Evolutionary conservation across 2,113 vertebrate species (phyloP), one percentile per base, ranked within the genome.

Genomic region (Camelus bactrianus): DNA sequence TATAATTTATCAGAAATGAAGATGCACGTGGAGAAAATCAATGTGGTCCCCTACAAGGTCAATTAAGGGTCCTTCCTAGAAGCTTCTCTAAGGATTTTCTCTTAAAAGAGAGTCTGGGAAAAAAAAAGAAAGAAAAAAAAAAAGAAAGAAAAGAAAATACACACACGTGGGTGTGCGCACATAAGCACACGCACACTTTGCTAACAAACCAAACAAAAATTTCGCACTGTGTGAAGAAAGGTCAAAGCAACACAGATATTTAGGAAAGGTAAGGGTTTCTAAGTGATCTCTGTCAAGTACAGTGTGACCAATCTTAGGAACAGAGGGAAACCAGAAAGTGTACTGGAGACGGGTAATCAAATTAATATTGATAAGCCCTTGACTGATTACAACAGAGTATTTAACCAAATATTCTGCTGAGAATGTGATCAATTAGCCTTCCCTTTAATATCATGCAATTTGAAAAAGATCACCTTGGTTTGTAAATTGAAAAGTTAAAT

Each of bases 1-100:
- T 99, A 99, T 99, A 99, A 99, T 99, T 99, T 99, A 99, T 99
- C 99, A 99, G 99, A 99, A 99, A 99, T 99, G 99, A 99, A 99
- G 99, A 99, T 99, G 99, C 99, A 99, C 99, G 98, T 99, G 99
- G 98, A 99, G 98, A 99, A 99, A 99, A 99, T 99, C 99, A 99
- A 99, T 99, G 99, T 98, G 98, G 99, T 97, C 98, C 99, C 98
- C 99, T 98, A 98, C 99, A 99, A 99, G 99, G 99, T 99, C 99
- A 99, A 99, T 99, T 99, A 99, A 99, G 98, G 99, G 98, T 99
- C 98, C 99, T 98, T 98, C 97, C 98, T 98, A 98, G 98, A 98
- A 98, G 98, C 98, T 99, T 96, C 98, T 98, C 98, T 98, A 94
- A 98, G 98, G 98, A 98, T 97, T 96, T 98, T 98, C 97, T 98